These are phyloP conservation scores for Parthenolecanium corni DNA, from an alignment of 2,888 invertebrate genomes.

Conservation along the genomic window DNA sequence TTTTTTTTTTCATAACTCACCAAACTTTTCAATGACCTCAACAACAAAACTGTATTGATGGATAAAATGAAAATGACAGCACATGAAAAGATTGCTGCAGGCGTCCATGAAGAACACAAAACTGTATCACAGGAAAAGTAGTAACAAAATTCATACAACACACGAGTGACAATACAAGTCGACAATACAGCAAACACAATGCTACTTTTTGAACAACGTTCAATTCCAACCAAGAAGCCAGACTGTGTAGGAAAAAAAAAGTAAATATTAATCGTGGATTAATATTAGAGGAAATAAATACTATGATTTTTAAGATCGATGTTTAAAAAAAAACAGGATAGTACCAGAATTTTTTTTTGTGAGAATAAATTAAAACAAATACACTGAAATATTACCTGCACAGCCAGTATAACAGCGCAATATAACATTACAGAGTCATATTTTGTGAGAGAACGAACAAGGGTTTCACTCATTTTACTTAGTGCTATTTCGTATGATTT, in stretches of 20 bases:
- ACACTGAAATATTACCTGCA: neutral
- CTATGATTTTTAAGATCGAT: too few species aligned
- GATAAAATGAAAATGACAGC: neutral
- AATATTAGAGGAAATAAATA: too few species aligned
- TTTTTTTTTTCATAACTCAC: slow-evolving; percentile 7
- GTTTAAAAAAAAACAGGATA: too few species aligned
- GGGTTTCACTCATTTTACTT: neutral
- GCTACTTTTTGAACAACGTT: neutral
- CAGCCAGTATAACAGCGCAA: neutral
- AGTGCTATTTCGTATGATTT: neutral
- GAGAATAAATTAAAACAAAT: neutral
- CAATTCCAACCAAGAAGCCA: neutral
- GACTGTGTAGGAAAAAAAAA: neutral
- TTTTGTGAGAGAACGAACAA: slow-evolving; percentile 9
- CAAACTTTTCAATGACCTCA: neutral
- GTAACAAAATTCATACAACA: neutral
- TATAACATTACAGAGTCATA: slow-evolving; percentile 16
- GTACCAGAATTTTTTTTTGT: neutral
- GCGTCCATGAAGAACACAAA: neutral
- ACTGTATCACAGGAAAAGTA: neutral
- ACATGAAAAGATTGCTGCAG: neutral
- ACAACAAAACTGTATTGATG: slow-evolving; percentile 1
- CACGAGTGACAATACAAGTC: neutral
- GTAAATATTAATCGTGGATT: neutral
- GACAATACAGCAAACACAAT: neutral